A percentile compares a stretch with the other conserved stretches of the same genome.
phyloP scores from a whole-genome alignment of 1,140 invertebrate genomes.

The Papilio polyxenes region DNA sequence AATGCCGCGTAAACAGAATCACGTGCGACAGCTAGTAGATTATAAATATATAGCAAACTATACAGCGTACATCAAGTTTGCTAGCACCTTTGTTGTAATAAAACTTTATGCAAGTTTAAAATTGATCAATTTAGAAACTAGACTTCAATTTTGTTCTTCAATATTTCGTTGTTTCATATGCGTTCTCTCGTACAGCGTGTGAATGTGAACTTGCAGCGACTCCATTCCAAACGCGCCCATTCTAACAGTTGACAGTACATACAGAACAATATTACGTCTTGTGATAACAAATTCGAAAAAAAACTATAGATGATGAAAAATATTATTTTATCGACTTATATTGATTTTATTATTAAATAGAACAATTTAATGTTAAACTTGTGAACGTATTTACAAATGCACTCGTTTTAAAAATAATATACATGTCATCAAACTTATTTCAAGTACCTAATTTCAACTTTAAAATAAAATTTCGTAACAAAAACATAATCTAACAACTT shows the following conservation, averaged over 20 bases:
- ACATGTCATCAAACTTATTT: too few relatives aligned
- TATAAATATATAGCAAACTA: too few relatives aligned
- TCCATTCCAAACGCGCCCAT: slow-evolving; percentile 29
- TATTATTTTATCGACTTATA: too few relatives aligned
- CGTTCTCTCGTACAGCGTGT: neutral
- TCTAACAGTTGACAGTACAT: neutral
- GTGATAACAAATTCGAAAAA: neutral
- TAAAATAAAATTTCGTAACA: neutral
- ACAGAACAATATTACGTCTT: neutral
- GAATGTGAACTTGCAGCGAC: neutral
- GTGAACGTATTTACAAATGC: too few relatives aligned
- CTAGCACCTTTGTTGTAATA: too few relatives aligned
- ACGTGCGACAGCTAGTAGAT: too few relatives aligned
- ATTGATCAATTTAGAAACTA: neutral
- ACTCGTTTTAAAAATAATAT: too few relatives aligned
- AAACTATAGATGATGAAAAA: neutral
- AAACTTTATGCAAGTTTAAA: slow-evolving; percentile 1
- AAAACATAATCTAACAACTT: neutral
- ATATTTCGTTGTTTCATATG: slow-evolving; percentile 3
- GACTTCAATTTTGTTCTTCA: neutral
- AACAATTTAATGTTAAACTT: too few relatives aligned
- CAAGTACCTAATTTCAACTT: too few relatives aligned
- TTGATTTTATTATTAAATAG: too few relatives aligned
- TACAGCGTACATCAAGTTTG: too few relatives aligned
- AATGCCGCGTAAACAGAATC: too few relatives aligned